Conservation (phyloP, 2,797 vertebrate genomes). For the Acanthurus leucopareius region DNA sequence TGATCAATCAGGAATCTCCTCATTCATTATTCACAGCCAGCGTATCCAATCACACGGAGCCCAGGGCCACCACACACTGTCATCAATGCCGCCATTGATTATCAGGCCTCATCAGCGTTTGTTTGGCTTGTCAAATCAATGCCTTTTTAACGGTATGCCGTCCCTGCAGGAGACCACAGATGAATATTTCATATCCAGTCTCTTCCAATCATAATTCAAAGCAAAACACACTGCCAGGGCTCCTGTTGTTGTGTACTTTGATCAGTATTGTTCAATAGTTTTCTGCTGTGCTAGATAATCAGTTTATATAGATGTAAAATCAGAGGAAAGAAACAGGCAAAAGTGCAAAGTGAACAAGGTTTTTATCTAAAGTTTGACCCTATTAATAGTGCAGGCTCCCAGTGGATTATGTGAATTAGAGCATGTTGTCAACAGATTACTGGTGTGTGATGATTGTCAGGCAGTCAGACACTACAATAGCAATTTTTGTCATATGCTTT, state of each 20-base stretch:
- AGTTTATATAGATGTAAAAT: constrained; percentile 22
- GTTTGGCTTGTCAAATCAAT: constrained; percentile 87
- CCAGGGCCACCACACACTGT: constrained; percentile 80
- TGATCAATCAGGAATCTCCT: constrained; percentile 85
- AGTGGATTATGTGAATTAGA: constrained; percentile 13
- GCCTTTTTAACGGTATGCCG: constrained; percentile 79
- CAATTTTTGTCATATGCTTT: constrained; percentile 4
- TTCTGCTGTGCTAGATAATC: constrained; percentile 12
- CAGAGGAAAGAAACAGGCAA: not conserved
- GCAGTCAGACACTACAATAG: not conserved
- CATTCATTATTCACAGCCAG: constrained; percentile 86
- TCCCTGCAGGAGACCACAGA: constrained; percentile 79
- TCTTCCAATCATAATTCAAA: constrained; percentile 77
- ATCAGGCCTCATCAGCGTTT: constrained; percentile 85
- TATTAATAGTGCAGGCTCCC: not conserved
- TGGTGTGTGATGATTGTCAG: not conserved
- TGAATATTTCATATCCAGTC: constrained; percentile 83
- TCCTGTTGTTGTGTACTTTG: constrained; percentile 52
- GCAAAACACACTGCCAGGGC: constrained; percentile 27
- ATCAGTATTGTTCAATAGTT: constrained; percentile 26
- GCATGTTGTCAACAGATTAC: not conserved
- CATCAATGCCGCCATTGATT: constrained; percentile 86
- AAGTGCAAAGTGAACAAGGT: not conserved
- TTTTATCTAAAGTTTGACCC: not conserved
- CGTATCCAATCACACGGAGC: constrained; percentile 79